Conservation (phyloP, 2,113 vertebrate species). For the Tragelaphus imberbis region DNA sequence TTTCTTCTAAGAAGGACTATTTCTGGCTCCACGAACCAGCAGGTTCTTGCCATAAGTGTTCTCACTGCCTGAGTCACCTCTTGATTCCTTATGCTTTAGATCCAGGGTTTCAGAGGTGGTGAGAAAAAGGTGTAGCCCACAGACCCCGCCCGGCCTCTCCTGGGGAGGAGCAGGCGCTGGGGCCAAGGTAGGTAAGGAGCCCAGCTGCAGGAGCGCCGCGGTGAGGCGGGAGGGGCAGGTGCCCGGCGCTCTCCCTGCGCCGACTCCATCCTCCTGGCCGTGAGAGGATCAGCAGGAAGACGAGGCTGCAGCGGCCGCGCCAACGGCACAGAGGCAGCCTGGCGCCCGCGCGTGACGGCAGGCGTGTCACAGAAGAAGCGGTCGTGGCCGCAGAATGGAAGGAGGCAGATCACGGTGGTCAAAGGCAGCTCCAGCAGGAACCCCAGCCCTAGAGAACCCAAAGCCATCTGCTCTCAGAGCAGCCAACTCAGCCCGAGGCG, state of each 20-base stretch:
- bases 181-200: background rate
- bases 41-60: background rate
- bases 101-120: background rate
- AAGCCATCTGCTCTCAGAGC: background rate
- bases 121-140: background rate
- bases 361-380: conserved; percentile 9
- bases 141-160: background rate
- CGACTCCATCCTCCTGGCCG: background rate
- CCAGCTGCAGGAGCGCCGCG: background rate
- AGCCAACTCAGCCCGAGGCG: background rate
- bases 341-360: rapidly evolving
- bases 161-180: background rate
- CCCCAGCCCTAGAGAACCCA: background rate
- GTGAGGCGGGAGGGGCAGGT: conserved; percentile 8
- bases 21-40: background rate
- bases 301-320: background rate
- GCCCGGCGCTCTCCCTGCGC: background rate
- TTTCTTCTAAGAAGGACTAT: background rate
- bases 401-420: background rate
- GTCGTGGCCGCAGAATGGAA: background rate
- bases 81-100: background rate
- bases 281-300: background rate
- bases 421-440: background rate
- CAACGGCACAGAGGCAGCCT: rapidly evolving
- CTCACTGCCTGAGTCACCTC: background rate